Evolutionary conservation across 1,140 invertebrate species (phyloP).

Genomic region (Cecropterus lyciades): DNA sequence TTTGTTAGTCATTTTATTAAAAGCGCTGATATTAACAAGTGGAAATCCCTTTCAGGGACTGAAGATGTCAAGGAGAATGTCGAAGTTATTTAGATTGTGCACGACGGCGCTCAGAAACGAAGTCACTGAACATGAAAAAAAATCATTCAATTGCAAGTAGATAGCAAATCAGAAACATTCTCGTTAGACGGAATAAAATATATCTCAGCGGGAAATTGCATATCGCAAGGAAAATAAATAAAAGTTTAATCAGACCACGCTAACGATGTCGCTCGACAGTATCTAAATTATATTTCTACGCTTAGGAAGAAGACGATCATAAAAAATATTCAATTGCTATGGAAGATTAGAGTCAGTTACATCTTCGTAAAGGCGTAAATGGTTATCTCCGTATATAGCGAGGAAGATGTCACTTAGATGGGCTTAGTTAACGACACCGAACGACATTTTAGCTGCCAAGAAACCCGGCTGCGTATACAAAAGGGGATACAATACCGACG

Average conservation of each 20-base stretch:
- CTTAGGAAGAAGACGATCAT: not conserved
- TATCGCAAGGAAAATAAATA: not conserved
- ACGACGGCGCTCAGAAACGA: not conserved
- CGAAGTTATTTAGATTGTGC: not conserved
- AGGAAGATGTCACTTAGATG: conserved; percentile 1
- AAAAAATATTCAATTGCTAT: conserved; percentile 2
- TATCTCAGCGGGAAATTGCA: not conserved
- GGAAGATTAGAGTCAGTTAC: conserved; percentile 1
- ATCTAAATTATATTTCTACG: not conserved
- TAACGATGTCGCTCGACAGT: not conserved
- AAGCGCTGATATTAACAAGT: no score
- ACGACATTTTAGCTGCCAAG: not conserved
- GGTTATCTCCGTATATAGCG: conserved; percentile 1
- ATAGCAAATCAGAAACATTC: not conserved
- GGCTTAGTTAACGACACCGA: not conserved
- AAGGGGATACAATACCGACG: not conserved
- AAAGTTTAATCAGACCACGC: not conserved
- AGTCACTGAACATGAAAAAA: not conserved
- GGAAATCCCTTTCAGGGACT: not conserved
- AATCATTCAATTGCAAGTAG: not conserved
- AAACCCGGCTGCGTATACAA: not conserved
- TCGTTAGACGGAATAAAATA: not conserved
- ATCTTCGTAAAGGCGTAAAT: conserved; percentile 1
- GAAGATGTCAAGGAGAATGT: not conserved
- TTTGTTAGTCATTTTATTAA: no score